A percentile compares a stretch with the other conserved stretches of the same genome.
phyloP scores from a whole-genome alignment of 2,113 vertebrate species.

The Leiothrix lutea region DNA sequence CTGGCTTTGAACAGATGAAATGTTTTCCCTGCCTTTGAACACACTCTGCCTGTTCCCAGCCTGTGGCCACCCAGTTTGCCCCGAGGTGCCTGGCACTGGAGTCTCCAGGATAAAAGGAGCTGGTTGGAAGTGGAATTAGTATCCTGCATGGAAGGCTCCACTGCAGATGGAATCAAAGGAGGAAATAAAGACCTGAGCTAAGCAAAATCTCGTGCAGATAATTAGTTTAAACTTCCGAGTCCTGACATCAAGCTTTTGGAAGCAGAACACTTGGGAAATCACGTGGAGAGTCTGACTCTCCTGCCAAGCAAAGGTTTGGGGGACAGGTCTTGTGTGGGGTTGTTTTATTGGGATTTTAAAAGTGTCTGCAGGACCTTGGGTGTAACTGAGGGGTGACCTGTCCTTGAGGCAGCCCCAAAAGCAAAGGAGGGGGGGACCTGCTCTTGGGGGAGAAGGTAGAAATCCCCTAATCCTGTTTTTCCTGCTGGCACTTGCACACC shows the following conservation, averaged over 20 bases:
- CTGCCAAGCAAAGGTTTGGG: not conserved
- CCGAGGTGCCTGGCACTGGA: not conserved
- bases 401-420: not conserved
- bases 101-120: constrained; percentile 18
- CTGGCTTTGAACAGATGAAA: constrained; percentile 14
- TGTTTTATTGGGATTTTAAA: not conserved
- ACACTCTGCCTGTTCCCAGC: not conserved
- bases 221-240: not conserved
- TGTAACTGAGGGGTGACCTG: not conserved
- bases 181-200: constrained; percentile 29
- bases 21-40: constrained; percentile 30
- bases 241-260: not conserved
- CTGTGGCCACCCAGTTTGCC: constrained; percentile 47
- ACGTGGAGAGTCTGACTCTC: not conserved
- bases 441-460: not conserved
- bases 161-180: constrained; percentile 3
- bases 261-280: not conserved
- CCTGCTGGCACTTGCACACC: not conserved
- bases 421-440: not conserved
- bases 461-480: fast-evolving
- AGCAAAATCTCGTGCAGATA: constrained; percentile 17
- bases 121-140: constrained; percentile 17
- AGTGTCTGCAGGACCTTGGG: not conserved
- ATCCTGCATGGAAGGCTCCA: not conserved
- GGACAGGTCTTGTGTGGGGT: fast-evolving